Evolutionary conservation across 2,113 vertebrate species (phyloP).

Genomic region (Atractosteus spatula): DNA sequence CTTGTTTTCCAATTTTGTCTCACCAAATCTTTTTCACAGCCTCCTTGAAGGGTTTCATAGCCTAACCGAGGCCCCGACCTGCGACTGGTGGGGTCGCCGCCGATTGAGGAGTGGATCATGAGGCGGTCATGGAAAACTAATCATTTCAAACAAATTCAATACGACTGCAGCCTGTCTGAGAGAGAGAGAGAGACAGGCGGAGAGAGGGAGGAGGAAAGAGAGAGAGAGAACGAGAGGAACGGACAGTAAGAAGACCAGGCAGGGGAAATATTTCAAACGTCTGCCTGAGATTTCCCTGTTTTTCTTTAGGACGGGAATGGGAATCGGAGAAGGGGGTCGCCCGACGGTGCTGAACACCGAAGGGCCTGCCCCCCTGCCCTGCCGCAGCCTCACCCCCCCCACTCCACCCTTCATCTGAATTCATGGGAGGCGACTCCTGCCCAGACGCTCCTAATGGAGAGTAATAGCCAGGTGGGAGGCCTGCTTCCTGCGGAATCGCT

Average conservation of each 20-base stretch:
- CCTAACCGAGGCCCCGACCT: slow-evolving; percentile 57
- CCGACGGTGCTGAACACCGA: too few relatives aligned
- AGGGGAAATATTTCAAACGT: too few relatives aligned
- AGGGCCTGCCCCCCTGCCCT: not conserved
- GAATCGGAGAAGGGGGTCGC: too few relatives aligned
- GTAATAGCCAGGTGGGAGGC: too few relatives aligned
- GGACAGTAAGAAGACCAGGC: slow-evolving; percentile 8
- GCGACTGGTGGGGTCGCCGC: slow-evolving; percentile 3
- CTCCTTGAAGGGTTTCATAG: slow-evolving; percentile 29
- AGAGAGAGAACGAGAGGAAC: slow-evolving; percentile 13
- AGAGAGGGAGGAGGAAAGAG: slow-evolving; percentile 17
- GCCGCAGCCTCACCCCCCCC: slow-evolving; percentile 64
- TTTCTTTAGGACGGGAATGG: too few relatives aligned
- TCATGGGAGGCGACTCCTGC: too few relatives aligned
- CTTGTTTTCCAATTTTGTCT: slow-evolving; percentile 5
- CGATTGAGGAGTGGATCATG: not conserved
- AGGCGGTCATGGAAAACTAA: slow-evolving; percentile 5
- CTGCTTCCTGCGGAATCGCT: too few relatives aligned
- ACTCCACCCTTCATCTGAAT: too few relatives aligned
- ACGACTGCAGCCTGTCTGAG: not conserved
- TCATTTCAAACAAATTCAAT: slow-evolving; percentile 9
- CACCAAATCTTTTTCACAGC: not conserved
- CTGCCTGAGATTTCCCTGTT: too few relatives aligned
- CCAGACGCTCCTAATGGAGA: too few relatives aligned
- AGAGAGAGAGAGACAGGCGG: not conserved